A percentile compares a stretch with the other conserved stretches of the same genome.
Conservation (phyloP, 2,113 vertebrate species). For the Catagonus wagneri region DNA sequence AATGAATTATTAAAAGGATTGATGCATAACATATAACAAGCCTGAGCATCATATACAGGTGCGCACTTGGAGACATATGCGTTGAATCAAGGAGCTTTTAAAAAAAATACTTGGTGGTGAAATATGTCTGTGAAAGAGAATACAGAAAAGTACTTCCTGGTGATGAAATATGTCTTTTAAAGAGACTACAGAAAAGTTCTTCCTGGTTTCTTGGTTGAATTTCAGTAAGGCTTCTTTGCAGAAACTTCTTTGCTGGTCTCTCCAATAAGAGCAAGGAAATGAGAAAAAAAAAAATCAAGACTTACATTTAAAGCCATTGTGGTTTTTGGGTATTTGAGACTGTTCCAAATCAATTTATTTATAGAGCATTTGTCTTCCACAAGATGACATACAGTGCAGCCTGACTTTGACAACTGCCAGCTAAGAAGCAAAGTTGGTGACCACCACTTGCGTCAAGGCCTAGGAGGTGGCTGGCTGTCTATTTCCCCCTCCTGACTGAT, state of each 20-base stretch:
- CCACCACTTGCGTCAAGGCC: not conserved
- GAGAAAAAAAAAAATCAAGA: not conserved
- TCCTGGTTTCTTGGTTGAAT: slow-evolving; percentile 43
- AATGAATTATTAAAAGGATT: slow-evolving; percentile 57
- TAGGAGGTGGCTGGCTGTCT: not conserved
- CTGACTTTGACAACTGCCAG: slow-evolving; percentile 52
- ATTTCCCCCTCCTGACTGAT: not conserved
- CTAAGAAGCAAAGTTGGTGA: slow-evolving; percentile 44
- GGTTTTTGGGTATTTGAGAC: slow-evolving; percentile 74
- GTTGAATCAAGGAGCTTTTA: slow-evolving; percentile 1
- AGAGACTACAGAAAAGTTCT: slow-evolving; percentile 24
- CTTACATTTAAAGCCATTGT: slow-evolving; percentile 70
- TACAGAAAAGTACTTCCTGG: slow-evolving; percentile 16
- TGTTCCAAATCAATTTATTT: slow-evolving; percentile 79
- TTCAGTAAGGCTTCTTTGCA: slow-evolving; percentile 44
- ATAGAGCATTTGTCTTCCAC: slow-evolving; percentile 75
- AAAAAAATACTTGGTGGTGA: not conserved
- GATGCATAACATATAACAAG: not conserved
- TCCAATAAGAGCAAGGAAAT: slow-evolving; percentile 65
- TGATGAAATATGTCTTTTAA: slow-evolving; percentile 17
- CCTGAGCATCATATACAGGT: not conserved
- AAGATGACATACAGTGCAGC: slow-evolving; percentile 52
- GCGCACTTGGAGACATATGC: not conserved
- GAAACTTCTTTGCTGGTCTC: slow-evolving; percentile 59
- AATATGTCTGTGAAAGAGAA: slow-evolving; percentile 4